These are phyloP conservation scores for Holcopasites calliopsidis DNA, from an alignment of 1,140 invertebrate species.

Conservation along the genomic window DNA sequence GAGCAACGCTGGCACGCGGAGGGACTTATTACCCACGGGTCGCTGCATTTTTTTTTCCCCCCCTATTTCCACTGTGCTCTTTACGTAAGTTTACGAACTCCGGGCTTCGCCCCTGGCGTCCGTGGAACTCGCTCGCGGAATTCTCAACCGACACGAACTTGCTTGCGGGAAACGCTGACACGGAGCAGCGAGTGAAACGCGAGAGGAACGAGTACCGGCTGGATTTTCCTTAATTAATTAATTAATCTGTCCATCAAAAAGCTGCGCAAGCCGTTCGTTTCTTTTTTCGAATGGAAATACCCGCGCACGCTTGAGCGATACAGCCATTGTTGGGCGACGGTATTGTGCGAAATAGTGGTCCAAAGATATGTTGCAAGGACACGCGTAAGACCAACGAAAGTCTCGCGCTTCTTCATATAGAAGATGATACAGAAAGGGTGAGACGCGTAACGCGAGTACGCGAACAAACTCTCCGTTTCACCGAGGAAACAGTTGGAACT, in stretches of 20 bases:
- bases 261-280: not conserved
- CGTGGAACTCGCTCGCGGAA: not conserved
- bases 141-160: not conserved
- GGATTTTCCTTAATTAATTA: not conserved
- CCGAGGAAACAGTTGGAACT: conserved; percentile 48
- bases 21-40: not conserved
- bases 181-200: not conserved
- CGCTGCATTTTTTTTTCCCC: not conserved
- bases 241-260: not conserved
- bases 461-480: conserved; percentile 42
- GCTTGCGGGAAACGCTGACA: not conserved
- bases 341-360: not conserved
- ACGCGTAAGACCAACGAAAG: not conserved
- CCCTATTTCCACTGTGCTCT: not conserved
- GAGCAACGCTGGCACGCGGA: not conserved
- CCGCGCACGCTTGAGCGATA: not conserved
- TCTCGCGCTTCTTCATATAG: not conserved
- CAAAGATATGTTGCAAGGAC: not conserved
- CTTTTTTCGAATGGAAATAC: not conserved
- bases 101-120: not conserved
- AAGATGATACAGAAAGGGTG: not conserved
- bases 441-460: conserved; percentile 24
- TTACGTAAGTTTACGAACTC: not conserved
- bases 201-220: not conserved
- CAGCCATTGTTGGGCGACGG: not conserved